Percentiles rank a stretch among this genome's conserved stretches.
phyloP scores from a whole-genome alignment of 2,797 vertebrate genomes.

The Tarsius wallacei region DNA sequence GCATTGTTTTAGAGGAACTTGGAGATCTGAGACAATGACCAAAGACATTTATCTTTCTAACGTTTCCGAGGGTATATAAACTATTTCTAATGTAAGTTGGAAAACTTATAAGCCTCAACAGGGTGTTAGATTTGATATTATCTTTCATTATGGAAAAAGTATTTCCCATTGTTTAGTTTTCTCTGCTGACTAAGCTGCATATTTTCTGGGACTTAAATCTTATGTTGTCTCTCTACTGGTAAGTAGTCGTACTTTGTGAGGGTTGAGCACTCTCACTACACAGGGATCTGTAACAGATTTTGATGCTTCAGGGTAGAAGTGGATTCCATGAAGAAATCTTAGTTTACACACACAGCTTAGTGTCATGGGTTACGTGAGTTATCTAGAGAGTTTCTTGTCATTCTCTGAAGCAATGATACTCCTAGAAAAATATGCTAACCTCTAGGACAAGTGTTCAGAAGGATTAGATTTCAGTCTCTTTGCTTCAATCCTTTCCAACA shows the following conservation, averaged over 20 bases:
- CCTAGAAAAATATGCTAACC: background rate
- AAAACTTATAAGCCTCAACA: background rate
- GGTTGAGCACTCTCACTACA: background rate
- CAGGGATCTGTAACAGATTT: background rate
- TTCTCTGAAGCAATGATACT: background rate
- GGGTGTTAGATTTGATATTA: background rate
- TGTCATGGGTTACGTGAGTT: background rate
- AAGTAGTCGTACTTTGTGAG: background rate
- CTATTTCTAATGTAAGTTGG: constrained; percentile 9
- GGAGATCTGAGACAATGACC: background rate
- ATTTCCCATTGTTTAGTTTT: background rate
- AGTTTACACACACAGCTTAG: background rate
- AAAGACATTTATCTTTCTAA: constrained; percentile 15
- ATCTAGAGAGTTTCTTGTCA: background rate
- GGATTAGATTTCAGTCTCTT: background rate
- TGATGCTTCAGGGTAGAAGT: background rate
- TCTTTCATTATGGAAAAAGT: background rate
- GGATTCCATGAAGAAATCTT: background rate
- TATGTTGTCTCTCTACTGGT: background rate
- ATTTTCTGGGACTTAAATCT: background rate
- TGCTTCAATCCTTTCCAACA: background rate
- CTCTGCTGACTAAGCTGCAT: background rate
- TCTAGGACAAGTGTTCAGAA: background rate
- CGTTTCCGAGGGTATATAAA: background rate
- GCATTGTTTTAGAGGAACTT: background rate